Base-by-base conservation (phyloP, 2,888 invertebrate species). In the Ypsolopha sequella region DNA sequence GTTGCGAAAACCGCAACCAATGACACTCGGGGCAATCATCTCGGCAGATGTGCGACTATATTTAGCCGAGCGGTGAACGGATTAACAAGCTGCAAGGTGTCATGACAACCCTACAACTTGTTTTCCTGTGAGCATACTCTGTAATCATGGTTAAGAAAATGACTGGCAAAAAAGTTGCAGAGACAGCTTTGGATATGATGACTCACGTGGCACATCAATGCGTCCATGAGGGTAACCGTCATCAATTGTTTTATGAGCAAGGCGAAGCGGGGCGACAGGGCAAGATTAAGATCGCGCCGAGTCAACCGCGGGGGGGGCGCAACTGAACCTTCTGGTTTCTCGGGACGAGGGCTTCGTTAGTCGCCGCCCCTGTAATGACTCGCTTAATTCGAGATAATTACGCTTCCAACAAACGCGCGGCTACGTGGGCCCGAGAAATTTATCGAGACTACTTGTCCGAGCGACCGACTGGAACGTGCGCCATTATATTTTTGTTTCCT, bases 341-440 rank as follows among this genome's bases (percentile, higher is more conserved):
- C 62, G 66, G 67, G 69, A 69, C 64, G 66, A 64, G 66, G 63
- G 68, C 74, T 80, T 80, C 77, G 76, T 78, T 81, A 80, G 70
- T 66, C 66, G 58, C 59, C 63, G 66, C 70, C 68, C 61, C 73
- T 70, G 73, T 80, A 81, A 79, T 75, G 76, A 80, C 74, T 76
- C 73, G 76, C 72, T 80, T 78, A 81, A 81, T 81, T 79, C 73
- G 74, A 77, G 71, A 80, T 82, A 82, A 82, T 82, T 77, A 79
- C 70, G 68, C 71, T 73, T 62, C 71, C 65, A 72, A 65, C 64
- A 68, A 73, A 70, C 67, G 66, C 66, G 24, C 24, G 45, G 48
- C 49, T 72, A 78, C 73, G 75, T 74, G 70, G 68, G 66, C 70
- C 60, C 62, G 58, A 65, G 66, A 67, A 73, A 76, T 75, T 76